Conservation (phyloP, 2,797 vertebrate genomes). For the Epinephelus coioides region DNA sequence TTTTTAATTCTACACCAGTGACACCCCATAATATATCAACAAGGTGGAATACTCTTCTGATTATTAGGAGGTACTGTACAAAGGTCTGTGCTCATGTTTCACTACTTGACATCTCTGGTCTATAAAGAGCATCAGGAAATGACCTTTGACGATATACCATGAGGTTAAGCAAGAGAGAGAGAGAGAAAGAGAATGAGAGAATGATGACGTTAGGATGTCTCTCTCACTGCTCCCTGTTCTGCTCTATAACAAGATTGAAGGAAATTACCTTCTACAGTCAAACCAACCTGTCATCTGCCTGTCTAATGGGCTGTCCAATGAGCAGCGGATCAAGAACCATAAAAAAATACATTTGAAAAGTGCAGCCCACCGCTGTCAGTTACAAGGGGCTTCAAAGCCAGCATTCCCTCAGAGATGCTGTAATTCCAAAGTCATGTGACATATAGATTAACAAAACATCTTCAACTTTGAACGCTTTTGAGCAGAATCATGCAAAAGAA, state of each 20-base stretch:
- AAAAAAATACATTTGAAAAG: conserved; percentile 50
- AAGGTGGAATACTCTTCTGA: background rate
- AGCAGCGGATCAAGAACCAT: conserved; percentile 38
- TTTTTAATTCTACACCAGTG: background rate
- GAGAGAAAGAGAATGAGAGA: background rate
- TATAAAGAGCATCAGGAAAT: conserved; percentile 28
- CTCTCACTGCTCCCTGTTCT: background rate
- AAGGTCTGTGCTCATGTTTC: background rate
- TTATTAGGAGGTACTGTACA: background rate
- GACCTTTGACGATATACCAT: background rate
- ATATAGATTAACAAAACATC: background rate
- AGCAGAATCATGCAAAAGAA: background rate
- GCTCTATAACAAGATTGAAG: conserved; percentile 18
- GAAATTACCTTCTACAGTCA: conserved; percentile 33
- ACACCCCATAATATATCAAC: background rate
- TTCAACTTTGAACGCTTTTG: conserved; percentile 15
- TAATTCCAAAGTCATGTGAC: conserved; percentile 23
- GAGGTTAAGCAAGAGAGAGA: conserved; percentile 5
- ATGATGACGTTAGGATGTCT: background rate
- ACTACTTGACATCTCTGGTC: conserved; percentile 13
- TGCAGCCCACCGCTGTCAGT: conserved; percentile 17
- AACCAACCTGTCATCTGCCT: conserved; percentile 34
- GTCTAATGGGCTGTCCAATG: conserved; percentile 49
- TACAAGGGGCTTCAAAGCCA: conserved; percentile 40
- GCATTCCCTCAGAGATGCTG: conserved; percentile 22